Evolutionary conservation across 2,888 invertebrate species (phyloP), one percentile per base, ranked within the genome.

Genomic region (Eugnorisma glareosa): DNA sequence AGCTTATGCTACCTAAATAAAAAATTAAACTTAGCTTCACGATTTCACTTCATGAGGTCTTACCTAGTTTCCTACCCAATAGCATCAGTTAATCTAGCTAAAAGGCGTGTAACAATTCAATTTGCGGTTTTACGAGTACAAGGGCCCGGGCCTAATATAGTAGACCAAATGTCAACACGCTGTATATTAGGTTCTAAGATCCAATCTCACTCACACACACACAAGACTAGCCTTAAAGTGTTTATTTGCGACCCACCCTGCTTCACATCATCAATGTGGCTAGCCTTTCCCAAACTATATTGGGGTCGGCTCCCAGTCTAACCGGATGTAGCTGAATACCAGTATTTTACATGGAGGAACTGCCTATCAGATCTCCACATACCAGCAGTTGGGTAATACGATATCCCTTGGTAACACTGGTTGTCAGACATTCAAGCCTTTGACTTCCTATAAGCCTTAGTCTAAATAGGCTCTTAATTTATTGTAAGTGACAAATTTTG

Each of bases 61-160:
- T 15, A 59, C 31, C 43, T 2, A 45, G 13, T n/a, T 59, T 24
- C 11, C 15, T 45, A 11, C 3, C 0, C 40, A 69, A 48, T 79
- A 48, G 40, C n/a, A 68, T 59, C 45, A 48, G 79, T 59, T 13
- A 79, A 68, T 40, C n/a, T 40, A 48, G 31, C 70, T 35, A 31
- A 31, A 77, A 48, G n/a, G 18, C 69, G 31, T 59, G 21, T 68
- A 75, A 67, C 75, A 74, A 67, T 79, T 82, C 61, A 81, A 67
- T 82, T 79, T 82, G 79, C 10, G 75, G 82, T 67, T 74, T 67
- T 54, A 74, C 75, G 67, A 66, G 75, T 37, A n/a, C 75, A 67
- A 31, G 31, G 5, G 54, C 15, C n/a, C n/a, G 15, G 45, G n/a
- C n/a, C 40, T 21, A 48, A 77, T 69, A 35, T 59, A 37, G 37